phyloP scores from a whole-genome alignment of 2,113 vertebrate genomes.

The Gnathonemus echidnorhynchus region DNA sequence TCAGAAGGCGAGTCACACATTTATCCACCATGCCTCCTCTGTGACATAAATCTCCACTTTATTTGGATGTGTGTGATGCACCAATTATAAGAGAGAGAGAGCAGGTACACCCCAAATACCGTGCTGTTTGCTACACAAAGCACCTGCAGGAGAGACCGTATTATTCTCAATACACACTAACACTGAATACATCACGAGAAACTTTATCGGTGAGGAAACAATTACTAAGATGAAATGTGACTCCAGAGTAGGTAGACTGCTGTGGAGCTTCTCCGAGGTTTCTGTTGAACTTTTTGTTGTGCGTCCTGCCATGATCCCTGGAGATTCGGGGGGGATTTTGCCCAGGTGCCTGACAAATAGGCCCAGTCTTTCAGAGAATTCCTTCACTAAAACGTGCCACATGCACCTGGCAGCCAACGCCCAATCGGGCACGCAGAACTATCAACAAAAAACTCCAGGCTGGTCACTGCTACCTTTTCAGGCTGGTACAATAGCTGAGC shows the following conservation, averaged over 20 bases:
- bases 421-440: neutral
- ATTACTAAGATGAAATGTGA: neutral
- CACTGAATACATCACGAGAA: neutral
- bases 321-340: neutral
- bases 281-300: neutral
- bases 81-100: neutral
- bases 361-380: neutral
- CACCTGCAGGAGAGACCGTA: neutral
- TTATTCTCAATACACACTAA: neutral
- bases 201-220: neutral
- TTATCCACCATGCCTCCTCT: neutral
- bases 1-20: neutral
- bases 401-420: neutral
- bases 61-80: neutral
- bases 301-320: neutral
- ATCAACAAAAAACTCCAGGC: neutral
- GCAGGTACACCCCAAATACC: neutral
- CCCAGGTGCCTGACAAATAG: neutral
- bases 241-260: neutral
- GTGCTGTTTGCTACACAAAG: neutral
- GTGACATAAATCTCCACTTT: neutral
- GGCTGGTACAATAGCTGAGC: neutral
- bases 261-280: neutral
- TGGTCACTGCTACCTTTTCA: neutral
- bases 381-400: neutral